A percentile compares a stretch with the other conserved stretches of the same genome.
These are phyloP conservation scores for Aphrophora alni DNA, from an alignment of 2,888 invertebrate species.

Conservation along the genomic window DNA sequence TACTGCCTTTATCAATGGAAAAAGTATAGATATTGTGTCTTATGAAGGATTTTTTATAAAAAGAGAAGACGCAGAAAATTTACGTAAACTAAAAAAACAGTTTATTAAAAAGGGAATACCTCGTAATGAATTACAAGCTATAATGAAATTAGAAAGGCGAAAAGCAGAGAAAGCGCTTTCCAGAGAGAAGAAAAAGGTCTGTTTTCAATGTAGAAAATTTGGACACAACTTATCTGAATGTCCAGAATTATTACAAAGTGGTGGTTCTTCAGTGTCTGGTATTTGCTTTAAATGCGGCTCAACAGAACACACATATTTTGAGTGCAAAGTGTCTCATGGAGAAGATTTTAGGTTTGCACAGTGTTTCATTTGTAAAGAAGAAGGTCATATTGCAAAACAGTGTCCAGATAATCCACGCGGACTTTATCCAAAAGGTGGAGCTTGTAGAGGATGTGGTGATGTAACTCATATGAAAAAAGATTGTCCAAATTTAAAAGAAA, in stretches of 20 bases:
- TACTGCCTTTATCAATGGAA: conserved; percentile 68
- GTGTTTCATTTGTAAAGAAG: conserved; percentile 88
- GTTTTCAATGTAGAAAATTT: conserved; percentile 79
- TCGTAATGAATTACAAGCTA: conserved; percentile 67
- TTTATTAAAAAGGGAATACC: conserved; percentile 62
- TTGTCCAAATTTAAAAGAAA: conserved; percentile 63
- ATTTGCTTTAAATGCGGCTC: conserved; percentile 92
- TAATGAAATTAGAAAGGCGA: conserved; percentile 72
- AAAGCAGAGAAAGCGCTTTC: conserved; percentile 75
- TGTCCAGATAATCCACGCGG: conserved; percentile 90
- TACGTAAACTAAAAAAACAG: not conserved
- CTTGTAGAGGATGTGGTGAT: conserved; percentile 84
- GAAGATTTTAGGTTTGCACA: conserved; percentile 80
- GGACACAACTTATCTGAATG: conserved; percentile 85
- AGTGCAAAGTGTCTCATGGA: conserved; percentile 71
- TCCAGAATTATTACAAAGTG: conserved; percentile 66
- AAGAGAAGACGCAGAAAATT: conserved; percentile 69
- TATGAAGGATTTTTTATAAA: conserved; percentile 76
- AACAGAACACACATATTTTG: conserved; percentile 80
- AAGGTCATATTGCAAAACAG: conserved; percentile 85
- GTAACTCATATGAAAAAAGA: conserved; percentile 84
- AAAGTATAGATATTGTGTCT: conserved; percentile 66
- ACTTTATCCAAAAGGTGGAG: conserved; percentile 83
- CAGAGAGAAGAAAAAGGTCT: conserved; percentile 68
- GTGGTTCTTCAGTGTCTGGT: conserved; percentile 63